phyloP scores from a whole-genome alignment of 2,113 vertebrate species.

The Ondatra zibethicus region DNA sequence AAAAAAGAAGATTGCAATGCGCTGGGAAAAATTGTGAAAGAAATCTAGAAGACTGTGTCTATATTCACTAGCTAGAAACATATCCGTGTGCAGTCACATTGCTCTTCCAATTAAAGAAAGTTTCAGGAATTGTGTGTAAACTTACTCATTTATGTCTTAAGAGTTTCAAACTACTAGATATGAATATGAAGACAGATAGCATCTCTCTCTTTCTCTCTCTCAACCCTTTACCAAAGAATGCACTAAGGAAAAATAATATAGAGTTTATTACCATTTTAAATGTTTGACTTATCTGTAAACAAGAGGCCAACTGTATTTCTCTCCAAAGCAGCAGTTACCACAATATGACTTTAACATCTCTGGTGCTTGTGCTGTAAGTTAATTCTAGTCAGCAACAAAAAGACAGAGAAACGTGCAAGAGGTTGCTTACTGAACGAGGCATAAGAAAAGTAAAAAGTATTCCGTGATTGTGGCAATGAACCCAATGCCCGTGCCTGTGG shows the following conservation, averaged over 20 bases:
- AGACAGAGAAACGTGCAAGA: neutral
- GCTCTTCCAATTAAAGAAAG: constrained; percentile 31
- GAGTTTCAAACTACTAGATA: neutral
- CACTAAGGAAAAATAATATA: neutral
- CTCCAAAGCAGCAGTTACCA: neutral
- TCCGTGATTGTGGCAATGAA: constrained; percentile 71
- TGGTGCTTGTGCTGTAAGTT: neutral
- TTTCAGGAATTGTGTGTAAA: constrained; percentile 41
- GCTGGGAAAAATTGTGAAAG: neutral
- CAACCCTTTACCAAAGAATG: constrained; percentile 19
- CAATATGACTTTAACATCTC: neutral
- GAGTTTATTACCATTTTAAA: constrained; percentile 33
- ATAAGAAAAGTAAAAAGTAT: constrained; percentile 20
- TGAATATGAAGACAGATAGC: constrained; percentile 23
- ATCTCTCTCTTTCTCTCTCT: neutral
- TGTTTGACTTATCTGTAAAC: neutral
- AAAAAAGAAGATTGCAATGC: neutral
- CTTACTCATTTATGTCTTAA: neutral
- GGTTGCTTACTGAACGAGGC: neutral
- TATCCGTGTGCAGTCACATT: neutral
- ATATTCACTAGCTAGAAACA: neutral
- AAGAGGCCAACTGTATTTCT: constrained; percentile 16
- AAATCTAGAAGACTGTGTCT: neutral
- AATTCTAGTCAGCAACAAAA: constrained; percentile 17
- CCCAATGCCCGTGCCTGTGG: constrained; percentile 58